Conservation (phyloP, 2,113 vertebrate species). For the Callorhinus ursinus region DNA sequence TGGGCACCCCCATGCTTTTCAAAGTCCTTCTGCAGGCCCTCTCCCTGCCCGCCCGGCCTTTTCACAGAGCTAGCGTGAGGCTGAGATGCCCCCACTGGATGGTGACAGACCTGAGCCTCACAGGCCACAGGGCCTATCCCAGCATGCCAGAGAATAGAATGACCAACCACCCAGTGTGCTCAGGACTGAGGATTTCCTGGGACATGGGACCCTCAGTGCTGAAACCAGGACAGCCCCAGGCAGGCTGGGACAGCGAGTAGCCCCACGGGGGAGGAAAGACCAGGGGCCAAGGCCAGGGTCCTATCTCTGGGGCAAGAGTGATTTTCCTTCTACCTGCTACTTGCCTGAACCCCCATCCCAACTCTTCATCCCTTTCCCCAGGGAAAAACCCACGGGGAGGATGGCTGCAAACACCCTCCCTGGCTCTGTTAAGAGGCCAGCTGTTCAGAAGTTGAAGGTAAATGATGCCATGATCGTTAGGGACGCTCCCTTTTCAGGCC, state of each 20-base stretch:
- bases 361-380: too few relatives aligned
- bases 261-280: background rate
- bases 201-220: accelerated
- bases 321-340: background rate
- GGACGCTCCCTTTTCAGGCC: background rate
- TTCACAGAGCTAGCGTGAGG: too few relatives aligned
- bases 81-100: background rate
- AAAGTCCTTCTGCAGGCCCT: accelerated
- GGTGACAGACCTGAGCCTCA: background rate
- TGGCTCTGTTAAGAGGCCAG: accelerated
- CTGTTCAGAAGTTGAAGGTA: background rate
- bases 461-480: accelerated
- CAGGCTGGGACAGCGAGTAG: accelerated
- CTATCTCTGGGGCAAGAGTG: background rate
- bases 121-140: background rate
- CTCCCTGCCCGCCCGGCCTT: background rate
- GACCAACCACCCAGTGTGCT: background rate
- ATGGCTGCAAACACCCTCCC: too few relatives aligned
- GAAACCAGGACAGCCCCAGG: background rate
- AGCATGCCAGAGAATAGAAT: accelerated
- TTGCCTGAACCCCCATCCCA: background rate
- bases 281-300: background rate
- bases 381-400: too few relatives aligned
- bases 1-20: accelerated
- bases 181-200: background rate